Evolutionary conservation across 35 echinoderm and acorn worm species (phyloP).

Genomic region (Chiridota heheva): DNA sequence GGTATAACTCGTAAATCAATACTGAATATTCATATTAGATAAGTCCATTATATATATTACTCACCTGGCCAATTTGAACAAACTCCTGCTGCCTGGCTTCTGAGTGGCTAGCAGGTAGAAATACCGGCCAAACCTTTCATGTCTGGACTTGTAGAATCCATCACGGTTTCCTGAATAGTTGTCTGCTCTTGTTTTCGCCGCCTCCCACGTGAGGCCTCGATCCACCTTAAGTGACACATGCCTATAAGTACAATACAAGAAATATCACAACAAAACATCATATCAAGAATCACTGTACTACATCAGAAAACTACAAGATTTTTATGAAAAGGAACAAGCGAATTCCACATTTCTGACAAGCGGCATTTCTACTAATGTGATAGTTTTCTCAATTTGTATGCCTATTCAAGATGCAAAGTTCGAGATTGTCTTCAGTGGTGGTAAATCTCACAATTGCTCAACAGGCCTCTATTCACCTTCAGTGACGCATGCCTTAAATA

Average conservation of each 20-base stretch:
- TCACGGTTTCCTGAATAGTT: slow-evolving; percentile 53
- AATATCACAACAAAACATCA: not conserved
- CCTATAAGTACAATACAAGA: slow-evolving; percentile 29
- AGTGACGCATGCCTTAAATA: too few species aligned
- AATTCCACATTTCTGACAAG: not conserved
- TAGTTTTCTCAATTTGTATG: too few species aligned
- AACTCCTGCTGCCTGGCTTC: slow-evolving; percentile 67
- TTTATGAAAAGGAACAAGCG: not conserved
- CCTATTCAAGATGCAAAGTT: too few species aligned
- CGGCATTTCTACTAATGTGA: not conserved
- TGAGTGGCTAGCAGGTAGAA: slow-evolving; percentile 79
- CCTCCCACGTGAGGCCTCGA: slow-evolving; percentile 85
- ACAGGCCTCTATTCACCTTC: too few species aligned
- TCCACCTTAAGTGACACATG: slow-evolving; percentile 77
- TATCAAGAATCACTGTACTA: not conserved
- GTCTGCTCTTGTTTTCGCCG: slow-evolving; percentile 52
- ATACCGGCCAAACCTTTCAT: slow-evolving; percentile 67
- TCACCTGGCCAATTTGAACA: slow-evolving; percentile 87
- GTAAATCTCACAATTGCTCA: too few species aligned
- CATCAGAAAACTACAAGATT: not conserved
- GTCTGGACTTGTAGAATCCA: slow-evolving; percentile 86
- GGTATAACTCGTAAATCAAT: too few species aligned
- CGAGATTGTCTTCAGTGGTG: too few species aligned
- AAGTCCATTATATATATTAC: too few species aligned
- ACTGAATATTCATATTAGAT: too few species aligned